Evolutionary conservation across 1,140 invertebrate genomes (phyloP).

Genomic region (Lepeophtheirus salmonis): DNA sequence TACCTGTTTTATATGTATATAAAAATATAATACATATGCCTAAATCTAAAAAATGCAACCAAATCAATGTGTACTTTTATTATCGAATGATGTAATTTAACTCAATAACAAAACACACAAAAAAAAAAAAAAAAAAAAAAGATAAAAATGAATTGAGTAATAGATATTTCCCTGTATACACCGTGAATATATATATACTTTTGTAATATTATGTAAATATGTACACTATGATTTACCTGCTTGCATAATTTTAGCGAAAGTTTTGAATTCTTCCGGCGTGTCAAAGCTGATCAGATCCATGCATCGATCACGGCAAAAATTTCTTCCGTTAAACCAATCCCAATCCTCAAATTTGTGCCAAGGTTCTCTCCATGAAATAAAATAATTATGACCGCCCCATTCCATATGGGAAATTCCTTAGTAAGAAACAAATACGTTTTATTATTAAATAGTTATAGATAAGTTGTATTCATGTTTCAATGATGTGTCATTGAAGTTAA

Average conservation of each 20-base stretch:
- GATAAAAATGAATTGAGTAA: background rate
- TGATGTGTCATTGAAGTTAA: too few relatives aligned
- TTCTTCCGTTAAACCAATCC: constrained; percentile 59
- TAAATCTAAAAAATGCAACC: too few relatives aligned
- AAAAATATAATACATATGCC: too few relatives aligned
- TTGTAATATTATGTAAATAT: background rate
- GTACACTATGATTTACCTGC: constrained; percentile 29
- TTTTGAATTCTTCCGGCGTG: constrained; percentile 62
- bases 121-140: background rate
- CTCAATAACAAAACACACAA: background rate
- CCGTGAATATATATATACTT: constrained; percentile 6
- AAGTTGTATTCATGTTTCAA: too few relatives aligned
- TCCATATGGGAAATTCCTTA: constrained; percentile 15
- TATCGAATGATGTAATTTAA: too few relatives aligned
- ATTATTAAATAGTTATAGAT: too few relatives aligned
- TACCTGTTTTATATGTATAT: too few relatives aligned
- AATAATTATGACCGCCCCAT: constrained; percentile 45
- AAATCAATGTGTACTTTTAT: too few relatives aligned
- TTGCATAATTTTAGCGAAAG: constrained; percentile 60
- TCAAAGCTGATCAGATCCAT: constrained; percentile 67
- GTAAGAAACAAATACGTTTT: constrained; percentile 12
- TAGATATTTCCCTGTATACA: too few relatives aligned
- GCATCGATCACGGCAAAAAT: constrained; percentile 59
- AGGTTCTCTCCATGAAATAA: constrained; percentile 56
- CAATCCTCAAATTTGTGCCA: constrained; percentile 43